Evolutionary conservation across 2,888 invertebrate species (phyloP), one percentile per base, ranked within the genome.

Genomic region (Platycheirus albimanus): DNA sequence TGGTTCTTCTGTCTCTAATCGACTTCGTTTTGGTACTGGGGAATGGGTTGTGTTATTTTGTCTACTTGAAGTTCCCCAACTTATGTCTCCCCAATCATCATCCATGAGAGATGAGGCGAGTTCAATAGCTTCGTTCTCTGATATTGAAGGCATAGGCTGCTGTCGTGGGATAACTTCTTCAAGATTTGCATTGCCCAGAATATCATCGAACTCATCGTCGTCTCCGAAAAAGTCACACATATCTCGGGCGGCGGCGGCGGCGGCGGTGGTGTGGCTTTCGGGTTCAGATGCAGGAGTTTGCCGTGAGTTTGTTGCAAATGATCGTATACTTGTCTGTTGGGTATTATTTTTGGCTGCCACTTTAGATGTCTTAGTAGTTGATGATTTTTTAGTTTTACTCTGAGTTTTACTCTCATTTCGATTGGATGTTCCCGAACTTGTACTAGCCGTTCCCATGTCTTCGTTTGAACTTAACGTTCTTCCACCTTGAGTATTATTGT

Each of bases 121-220:
- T 19, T 58, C 74, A 49, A 71, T 58, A 54, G 58, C 76, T 2
- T 76, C 61, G 36, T 67, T 11, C n/a, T 15, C 6, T 38, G 49
- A 51, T 63, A 61, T 47, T 66, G 11, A 33, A 49, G n/a, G n/a
- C n/a, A n/a, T n/a, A 47, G 36, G n/a, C n/a, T n/a, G 43, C 17
- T 2, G 19, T 58, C 38, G 49, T 63, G 7, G n/a, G 7, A 33
- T 19, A 4, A 28, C 11, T 41, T 85, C 85, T 4, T 87, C 87
- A 51, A 89, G 86, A 70, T 87, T 86, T 6, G 87, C 88, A 33
- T 87, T 87, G 3, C 86, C 86, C 85, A 90, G 33, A 3, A 88
- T 64, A 58, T 88, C 87, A 63, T 90, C 89, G 13, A 89, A 89
- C 2, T 86, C 89, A 86, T 90, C 90, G 56, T 88, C 88, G 58